phyloP scores from a whole-genome alignment of 2,113 vertebrate species.

The sheep (Ovis aries) region DNA sequence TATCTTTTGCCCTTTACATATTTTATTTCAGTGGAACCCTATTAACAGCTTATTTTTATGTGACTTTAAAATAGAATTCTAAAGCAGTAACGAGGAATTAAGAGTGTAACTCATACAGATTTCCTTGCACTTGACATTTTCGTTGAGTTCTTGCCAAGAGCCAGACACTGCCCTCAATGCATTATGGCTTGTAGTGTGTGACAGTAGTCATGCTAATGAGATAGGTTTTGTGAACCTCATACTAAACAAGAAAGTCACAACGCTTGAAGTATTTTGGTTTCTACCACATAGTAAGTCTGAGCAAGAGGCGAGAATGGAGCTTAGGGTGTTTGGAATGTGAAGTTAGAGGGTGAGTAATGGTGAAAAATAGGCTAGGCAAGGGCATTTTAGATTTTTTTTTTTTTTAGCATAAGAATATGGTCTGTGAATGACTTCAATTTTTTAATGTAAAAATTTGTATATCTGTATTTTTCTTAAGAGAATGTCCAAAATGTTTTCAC shows the following conservation, averaged over 20 bases:
- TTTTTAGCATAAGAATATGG: neutral
- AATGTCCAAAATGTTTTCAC: neutral
- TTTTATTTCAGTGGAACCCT: slow-evolving; percentile 6
- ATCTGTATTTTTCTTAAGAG: neutral
- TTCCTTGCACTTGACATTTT: neutral
- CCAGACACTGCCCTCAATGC: neutral
- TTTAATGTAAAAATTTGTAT: neutral
- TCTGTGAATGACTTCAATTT: neutral
- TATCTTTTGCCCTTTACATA: neutral
- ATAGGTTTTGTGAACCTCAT: neutral
- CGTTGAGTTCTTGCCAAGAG: neutral
- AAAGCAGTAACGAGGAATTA: neutral
- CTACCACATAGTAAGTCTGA: neutral
- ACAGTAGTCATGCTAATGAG: neutral
- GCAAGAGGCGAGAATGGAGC: neutral
- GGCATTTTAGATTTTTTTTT: neutral
- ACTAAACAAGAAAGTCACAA: neutral
- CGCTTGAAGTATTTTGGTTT: neutral
- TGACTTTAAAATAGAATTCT: neutral
- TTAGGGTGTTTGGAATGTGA: neutral
- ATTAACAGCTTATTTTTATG: slow-evolving; percentile 1
- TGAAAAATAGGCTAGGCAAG: neutral
- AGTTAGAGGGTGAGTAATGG: neutral
- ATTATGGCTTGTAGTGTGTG: neutral
- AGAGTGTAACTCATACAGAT: neutral